phyloP scores from a whole-genome alignment of 2,797 vertebrate species.

The Sebastes iracundus region DNA sequence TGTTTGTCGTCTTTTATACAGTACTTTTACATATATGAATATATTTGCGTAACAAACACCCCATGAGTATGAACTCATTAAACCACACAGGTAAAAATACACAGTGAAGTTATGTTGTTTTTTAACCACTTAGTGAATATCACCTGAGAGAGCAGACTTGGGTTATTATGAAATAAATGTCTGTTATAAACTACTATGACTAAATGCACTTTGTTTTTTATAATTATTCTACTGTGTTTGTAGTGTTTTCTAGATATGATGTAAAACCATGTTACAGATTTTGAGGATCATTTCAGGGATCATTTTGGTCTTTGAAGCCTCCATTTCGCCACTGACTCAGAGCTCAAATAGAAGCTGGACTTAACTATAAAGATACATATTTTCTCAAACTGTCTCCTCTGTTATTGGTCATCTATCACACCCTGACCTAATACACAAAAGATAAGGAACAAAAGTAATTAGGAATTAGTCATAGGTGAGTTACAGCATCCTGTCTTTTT shows the following conservation, averaged over 20 bases:
- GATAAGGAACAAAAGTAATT: background rate
- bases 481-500: background rate
- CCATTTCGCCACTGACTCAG: background rate
- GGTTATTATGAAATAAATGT: background rate
- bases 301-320: background rate
- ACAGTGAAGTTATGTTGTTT: background rate
- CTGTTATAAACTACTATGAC: background rate
- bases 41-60: background rate
- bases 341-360: background rate
- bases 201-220: slow-evolving; percentile 22
- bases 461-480: background rate
- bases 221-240: background rate
- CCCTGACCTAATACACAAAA: accelerated
- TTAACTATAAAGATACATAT: slow-evolving; percentile 52
- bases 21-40: slow-evolving; percentile 1
- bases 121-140: background rate
- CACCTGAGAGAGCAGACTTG: background rate
- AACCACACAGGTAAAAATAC: background rate
- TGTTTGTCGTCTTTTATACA: background rate
- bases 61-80: background rate
- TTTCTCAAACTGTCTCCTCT: slow-evolving; percentile 42
- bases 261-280: slow-evolving; percentile 5
- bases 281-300: background rate
- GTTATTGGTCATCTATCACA: background rate
- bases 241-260: background rate